Conservation (phyloP, 2,888 invertebrate species). For the Chrysolina haemoptera region DNA sequence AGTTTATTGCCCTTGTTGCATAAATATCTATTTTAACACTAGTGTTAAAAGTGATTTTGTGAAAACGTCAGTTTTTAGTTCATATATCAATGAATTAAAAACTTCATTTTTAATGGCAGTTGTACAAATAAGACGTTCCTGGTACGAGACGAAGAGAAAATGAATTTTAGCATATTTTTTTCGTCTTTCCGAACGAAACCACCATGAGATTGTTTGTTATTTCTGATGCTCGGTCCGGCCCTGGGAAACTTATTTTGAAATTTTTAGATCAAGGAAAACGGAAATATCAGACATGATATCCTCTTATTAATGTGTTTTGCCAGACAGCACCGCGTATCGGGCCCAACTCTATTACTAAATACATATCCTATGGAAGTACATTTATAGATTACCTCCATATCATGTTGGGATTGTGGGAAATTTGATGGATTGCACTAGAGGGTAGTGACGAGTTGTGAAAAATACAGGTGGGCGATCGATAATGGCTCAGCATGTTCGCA, state of each 20-base stretch:
- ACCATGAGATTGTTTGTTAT: slow-evolving; percentile 3
- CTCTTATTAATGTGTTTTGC: slow-evolving; percentile 57
- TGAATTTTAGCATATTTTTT: too few relatives aligned
- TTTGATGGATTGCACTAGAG: slow-evolving; percentile 21
- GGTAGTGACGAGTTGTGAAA: slow-evolving; percentile 18
- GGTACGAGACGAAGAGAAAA: too few relatives aligned
- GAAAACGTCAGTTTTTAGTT: too few relatives aligned
- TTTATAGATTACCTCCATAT: slow-evolving; percentile 42
- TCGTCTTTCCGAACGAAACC: too few relatives aligned
- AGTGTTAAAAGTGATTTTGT: too few relatives aligned
- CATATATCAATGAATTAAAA: too few relatives aligned
- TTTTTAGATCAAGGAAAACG: slow-evolving; percentile 57
- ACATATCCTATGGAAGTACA: slow-evolving; percentile 48
- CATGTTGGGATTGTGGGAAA: slow-evolving; percentile 28
- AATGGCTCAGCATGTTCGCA: slow-evolving; percentile 7
- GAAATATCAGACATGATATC: slow-evolving; percentile 63
- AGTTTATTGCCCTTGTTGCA: too few relatives aligned
- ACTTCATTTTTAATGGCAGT: too few relatives aligned
- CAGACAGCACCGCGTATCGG: slow-evolving; percentile 45
- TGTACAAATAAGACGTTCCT: too few relatives aligned
- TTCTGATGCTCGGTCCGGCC: neutral
- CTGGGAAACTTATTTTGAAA: slow-evolving; percentile 7
- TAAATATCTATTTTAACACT: too few relatives aligned
- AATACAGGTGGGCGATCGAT: slow-evolving; percentile 23
- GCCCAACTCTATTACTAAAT: slow-evolving; percentile 44